Evolutionary conservation across 2,888 invertebrate genomes (phyloP).

Genomic region (Pristionchus mayeri): DNA sequence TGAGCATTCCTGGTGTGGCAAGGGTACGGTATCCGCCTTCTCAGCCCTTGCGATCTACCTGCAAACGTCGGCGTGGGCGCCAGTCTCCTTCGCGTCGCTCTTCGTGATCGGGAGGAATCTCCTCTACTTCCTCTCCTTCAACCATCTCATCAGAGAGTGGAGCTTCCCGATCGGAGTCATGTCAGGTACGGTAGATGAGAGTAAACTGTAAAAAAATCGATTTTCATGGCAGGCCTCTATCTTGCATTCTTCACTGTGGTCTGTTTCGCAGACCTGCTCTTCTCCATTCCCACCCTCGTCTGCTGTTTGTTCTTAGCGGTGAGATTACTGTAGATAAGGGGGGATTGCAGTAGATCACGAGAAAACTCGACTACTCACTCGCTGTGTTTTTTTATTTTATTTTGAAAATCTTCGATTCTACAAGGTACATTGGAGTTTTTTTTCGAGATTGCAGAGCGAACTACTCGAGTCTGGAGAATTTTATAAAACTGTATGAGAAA

Average conservation of each 20-base stretch:
- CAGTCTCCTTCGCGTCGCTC: slow-evolving; percentile 43
- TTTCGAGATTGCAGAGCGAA: no score
- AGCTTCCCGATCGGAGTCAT: slow-evolving; percentile 46
- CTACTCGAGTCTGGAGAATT: not conserved
- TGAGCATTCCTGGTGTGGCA: not conserved
- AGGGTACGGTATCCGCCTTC: not conserved
- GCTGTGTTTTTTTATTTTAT: not conserved
- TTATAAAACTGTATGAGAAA: not conserved
- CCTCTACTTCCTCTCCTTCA: slow-evolving; percentile 48
- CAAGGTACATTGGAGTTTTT: no score
- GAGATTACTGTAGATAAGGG: not conserved
- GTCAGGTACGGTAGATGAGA: slow-evolving; percentile 24
- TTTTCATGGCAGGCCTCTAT: slow-evolving; percentile 40
- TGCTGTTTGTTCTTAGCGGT: slow-evolving; percentile 45
- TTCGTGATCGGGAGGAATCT: slow-evolving; percentile 46
- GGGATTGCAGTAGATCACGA: no score
- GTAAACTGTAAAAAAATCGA: slow-evolving; percentile 1
- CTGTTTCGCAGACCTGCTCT: slow-evolving; percentile 48
- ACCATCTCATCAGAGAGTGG: slow-evolving; percentile 48
- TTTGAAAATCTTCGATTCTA: not conserved
- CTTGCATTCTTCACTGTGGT: slow-evolving; percentile 2
- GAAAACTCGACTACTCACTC: not conserved
- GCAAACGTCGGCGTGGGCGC: slow-evolving; percentile 42
- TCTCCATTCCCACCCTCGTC: slow-evolving; percentile 50
- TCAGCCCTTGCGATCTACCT: slow-evolving; percentile 46